Evolutionary conservation across 2,113 vertebrate genomes (phyloP), one percentile per base, ranked within the genome.

Genomic region (Athene noctua): DNA sequence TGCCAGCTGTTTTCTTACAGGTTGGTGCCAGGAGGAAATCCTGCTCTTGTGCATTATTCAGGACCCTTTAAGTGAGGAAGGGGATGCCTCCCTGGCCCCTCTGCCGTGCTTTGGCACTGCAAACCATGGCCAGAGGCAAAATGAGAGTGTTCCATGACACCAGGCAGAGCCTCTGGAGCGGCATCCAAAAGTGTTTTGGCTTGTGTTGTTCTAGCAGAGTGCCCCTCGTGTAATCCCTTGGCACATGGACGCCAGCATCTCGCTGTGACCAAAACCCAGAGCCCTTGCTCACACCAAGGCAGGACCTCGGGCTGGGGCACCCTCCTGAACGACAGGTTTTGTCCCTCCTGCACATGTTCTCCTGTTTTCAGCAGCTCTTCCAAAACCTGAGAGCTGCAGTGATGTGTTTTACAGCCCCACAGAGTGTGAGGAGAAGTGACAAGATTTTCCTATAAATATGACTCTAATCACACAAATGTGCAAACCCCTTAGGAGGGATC

Each of bases 381-480:
- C 80, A 22, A 42, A 70, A 30, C 1, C 70, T 0, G 30, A 29
- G 62, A 70, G 92, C 83, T 85, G 80, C 91, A 71, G 70, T 2
- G 77, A 67, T 70, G 77, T 78, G 70, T 91, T 94, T 93, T 92
- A 62, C 94, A 96, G 93, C 87, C 94, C 92, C 12, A 6, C 32
- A 0, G 67, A 80, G 95, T 74, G 71, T 78, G 94, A 96, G 87
- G 87, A 95, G 93, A 95, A 91, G 97, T 95, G 91, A 94, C 92
- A 97, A 78, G 93, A 83, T 95, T 95, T 94, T 96, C 88, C 95
- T 91, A 51, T 95, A 93, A 96, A 96, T 95, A 92, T 44, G 82
- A 91, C 79, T 92, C 80, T 96, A 94, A 95, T 97, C 95, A 92
- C 80, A 86, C 42, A 57, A 94, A 94, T 67, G 94, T 91, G 90